Evolutionary conservation across 1,140 invertebrate species (phyloP).

Genomic region (Liolophura sinensis): DNA sequence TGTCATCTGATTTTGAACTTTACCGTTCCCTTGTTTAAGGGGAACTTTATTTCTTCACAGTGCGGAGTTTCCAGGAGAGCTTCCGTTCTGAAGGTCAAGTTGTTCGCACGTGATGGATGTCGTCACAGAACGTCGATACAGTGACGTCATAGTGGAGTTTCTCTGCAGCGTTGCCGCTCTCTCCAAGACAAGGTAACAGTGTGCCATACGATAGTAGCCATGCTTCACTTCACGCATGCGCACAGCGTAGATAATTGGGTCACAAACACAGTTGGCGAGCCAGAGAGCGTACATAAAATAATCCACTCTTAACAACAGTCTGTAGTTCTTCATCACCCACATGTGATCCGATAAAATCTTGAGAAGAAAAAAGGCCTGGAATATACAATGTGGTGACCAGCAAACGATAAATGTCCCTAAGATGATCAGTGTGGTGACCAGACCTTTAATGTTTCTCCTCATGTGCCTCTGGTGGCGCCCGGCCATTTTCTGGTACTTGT

Average conservation of each 20-base stretch:
- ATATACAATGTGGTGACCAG: constrained; percentile 67
- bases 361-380: constrained; percentile 21
- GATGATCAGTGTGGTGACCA: constrained; percentile 71
- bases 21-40: too few relatives aligned
- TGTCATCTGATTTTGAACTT: too few relatives aligned
- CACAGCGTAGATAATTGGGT: constrained; percentile 73
- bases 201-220: constrained; percentile 25
- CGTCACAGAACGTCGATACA: too few relatives aligned
- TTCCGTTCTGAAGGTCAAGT: too few relatives aligned
- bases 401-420: constrained; percentile 70
- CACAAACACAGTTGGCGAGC: constrained; percentile 69
- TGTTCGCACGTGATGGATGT: too few relatives aligned
- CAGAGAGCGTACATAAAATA: constrained; percentile 58
- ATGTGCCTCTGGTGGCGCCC: constrained; percentile 3
- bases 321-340: constrained; percentile 5
- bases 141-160: too few relatives aligned
- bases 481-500: constrained; percentile 9
- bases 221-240: constrained; percentile 65
- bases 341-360: too few relatives aligned
- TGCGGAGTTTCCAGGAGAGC: too few relatives aligned
- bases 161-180: too few relatives aligned
- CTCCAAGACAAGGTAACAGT: too few relatives aligned
- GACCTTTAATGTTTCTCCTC: constrained; percentile 65
- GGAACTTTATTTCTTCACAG: too few relatives aligned
- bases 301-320: constrained; percentile 25